Conservation (phyloP, 2,888 invertebrate genomes). For the Saturnia japonica region DNA sequence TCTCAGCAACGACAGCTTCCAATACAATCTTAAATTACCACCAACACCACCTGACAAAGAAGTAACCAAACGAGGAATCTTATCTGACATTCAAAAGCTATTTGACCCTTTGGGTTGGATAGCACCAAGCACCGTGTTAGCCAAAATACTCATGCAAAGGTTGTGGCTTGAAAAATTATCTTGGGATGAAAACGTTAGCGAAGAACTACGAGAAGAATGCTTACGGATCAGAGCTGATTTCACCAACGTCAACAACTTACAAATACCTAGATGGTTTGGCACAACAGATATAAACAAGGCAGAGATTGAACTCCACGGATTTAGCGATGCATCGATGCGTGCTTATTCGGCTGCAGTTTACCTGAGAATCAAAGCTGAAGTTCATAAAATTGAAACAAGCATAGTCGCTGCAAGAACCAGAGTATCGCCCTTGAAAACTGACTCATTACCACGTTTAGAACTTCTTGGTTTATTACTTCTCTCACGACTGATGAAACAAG, state of each 20-base stretch:
- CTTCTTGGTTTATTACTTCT: slow-evolving; percentile 27
- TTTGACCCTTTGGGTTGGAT: slow-evolving; percentile 31
- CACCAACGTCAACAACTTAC: slow-evolving; percentile 20
- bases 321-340: slow-evolving; percentile 22
- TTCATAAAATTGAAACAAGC: background rate
- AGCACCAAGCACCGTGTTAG: slow-evolving; percentile 27
- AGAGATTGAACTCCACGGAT: slow-evolving; percentile 24
- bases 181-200: slow-evolving; percentile 31
- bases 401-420: slow-evolving; percentile 17
- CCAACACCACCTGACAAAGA: background rate
- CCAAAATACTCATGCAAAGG: slow-evolving; percentile 31
- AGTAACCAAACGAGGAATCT: slow-evolving; percentile 33
- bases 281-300: background rate
- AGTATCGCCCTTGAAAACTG: slow-evolving; percentile 6
- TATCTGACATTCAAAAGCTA: slow-evolving; percentile 31
- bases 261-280: background rate
- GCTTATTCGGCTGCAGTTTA: slow-evolving; percentile 21
- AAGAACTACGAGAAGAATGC: slow-evolving; percentile 29
- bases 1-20: slow-evolving; percentile 29
- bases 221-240: slow-evolving; percentile 17
- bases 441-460: slow-evolving; percentile 18
- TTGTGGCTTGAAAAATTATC: slow-evolving; percentile 28
- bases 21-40: slow-evolving; percentile 24
- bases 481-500: slow-evolving; percentile 30
- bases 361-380: background rate